Conservation (phyloP, 2,888 invertebrate genomes). For the Agriotes lineatus region DNA sequence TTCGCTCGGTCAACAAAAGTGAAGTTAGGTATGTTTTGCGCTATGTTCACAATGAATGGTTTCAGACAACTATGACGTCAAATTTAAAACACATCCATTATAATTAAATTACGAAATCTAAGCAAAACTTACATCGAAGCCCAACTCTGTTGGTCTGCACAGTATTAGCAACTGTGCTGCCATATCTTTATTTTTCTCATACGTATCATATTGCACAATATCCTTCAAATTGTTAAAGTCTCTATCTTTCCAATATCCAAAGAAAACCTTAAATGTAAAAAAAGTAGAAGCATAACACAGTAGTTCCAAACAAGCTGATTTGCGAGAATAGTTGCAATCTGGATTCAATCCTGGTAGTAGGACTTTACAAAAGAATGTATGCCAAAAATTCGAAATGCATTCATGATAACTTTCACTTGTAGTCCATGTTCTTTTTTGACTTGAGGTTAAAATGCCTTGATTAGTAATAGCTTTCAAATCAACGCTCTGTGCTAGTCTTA, state of each 20-base stretch:
- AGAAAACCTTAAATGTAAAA: slow-evolving; percentile 52
- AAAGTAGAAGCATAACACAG: slow-evolving; percentile 53
- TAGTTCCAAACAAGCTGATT: slow-evolving; percentile 71
- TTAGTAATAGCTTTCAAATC: not conserved
- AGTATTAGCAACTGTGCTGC: slow-evolving; percentile 71
- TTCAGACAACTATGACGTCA: too few species aligned
- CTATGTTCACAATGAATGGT: too few species aligned
- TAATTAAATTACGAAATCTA: too few species aligned
- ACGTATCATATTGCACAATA: slow-evolving; percentile 72
- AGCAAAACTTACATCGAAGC: slow-evolving; percentile 62
- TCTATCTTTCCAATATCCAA: slow-evolving; percentile 50
- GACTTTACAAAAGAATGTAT: slow-evolving; percentile 55
- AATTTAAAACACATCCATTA: not conserved
- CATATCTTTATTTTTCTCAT: slow-evolving; percentile 80
- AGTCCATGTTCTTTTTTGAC: not conserved
- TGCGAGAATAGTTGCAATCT: slow-evolving; percentile 74
- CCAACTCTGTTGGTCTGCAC: slow-evolving; percentile 58
- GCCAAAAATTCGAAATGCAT: slow-evolving; percentile 37
- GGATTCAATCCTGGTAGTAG: slow-evolving; percentile 67
- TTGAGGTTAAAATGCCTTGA: not conserved
- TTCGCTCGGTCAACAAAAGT: too few species aligned
- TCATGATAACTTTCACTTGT: not conserved
- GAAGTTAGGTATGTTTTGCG: too few species aligned
- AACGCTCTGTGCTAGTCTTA: slow-evolving; percentile 65
- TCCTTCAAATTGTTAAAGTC: slow-evolving; percentile 57